A percentile compares a stretch with the other conserved stretches of the same genome.
These are phyloP conservation scores for Squalus acanthias DNA, from an alignment of 2,797 vertebrate species.

Conservation along the genomic window DNA sequence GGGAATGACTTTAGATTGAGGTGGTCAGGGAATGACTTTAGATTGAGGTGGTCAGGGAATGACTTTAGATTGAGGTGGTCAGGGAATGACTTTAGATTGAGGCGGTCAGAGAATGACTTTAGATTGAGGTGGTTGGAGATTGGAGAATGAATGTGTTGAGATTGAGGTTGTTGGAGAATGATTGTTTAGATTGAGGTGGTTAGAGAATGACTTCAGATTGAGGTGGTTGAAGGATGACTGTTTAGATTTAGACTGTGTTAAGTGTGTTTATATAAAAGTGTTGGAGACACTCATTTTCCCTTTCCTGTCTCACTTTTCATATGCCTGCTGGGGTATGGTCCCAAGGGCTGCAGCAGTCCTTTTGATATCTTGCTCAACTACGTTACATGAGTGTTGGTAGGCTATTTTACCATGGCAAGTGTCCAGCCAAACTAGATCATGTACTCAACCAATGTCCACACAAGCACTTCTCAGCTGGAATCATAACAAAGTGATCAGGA, in stretches of 20 bases:
- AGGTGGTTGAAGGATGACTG: neutral
- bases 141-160: neutral
- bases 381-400: too few relatives aligned
- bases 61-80: too few relatives aligned
- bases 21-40: too few relatives aligned
- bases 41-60: too few relatives aligned
- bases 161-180: too few relatives aligned
- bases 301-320: neutral
- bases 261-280: neutral
- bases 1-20: too few relatives aligned
- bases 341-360: neutral
- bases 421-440: neutral
- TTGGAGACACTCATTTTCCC: neutral
- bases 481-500: neutral
- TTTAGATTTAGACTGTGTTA: neutral
- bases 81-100: too few relatives aligned
- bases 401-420: neutral
- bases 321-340: too few relatives aligned
- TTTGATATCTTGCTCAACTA: neutral
- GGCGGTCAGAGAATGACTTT: too few relatives aligned
- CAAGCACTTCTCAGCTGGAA: neutral
- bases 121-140: neutral
- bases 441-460: neutral
- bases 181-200: too few relatives aligned
- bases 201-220: neutral